Evolutionary conservation across 35 echinoderm and acorn worm genomes (phyloP), one percentile per base, ranked within the genome.

Genomic region (Diadema setosum): DNA sequence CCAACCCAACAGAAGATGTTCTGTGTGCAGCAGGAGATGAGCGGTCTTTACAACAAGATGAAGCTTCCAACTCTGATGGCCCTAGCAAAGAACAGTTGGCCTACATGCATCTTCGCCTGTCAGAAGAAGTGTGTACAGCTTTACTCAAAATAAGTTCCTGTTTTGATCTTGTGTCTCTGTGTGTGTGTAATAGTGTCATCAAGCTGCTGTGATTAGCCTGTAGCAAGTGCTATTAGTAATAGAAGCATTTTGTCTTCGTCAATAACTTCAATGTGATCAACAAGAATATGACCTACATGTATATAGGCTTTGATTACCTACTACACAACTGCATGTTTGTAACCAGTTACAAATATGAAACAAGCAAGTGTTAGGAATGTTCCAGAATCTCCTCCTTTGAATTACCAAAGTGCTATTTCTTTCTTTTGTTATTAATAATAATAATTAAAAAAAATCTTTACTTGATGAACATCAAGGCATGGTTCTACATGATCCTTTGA

Each of bases 1-100:
- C 27, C 27, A 8, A 81, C 29, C 4, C 76, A 86, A 2, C 40
- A 41, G 25, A 61, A 70, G n/a, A 42, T 15, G 35, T 7, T 86
- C 29, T n/a, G 29, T 11, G 1, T 20, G 18, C 61, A 81, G 6
- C 39, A 75, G 35, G 29, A 25, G 29, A 27, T 52, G 3, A 18
- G 59, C 11, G 31, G 33, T 8, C 27, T 20, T 40, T 29, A 85
- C 56, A 14, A 46, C 30, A 58, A 56, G 29, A 30, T 52, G 43
- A 48, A 11, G 23, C 43, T 15, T 7, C 42, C 17, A 31, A 82
- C 17, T 86, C 58, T 33, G 81, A 65, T 43, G 56, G 74, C 35
- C 94, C 94, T 20, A 91, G 85, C 50, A 97, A 90, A 60, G 94
- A 97, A 49, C 94, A 97, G 57, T 36, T 97, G 65, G 42, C 84